A percentile compares a stretch with the other conserved stretches of the same genome.
phyloP scores from a whole-genome alignment of 1,140 invertebrate genomes.

The Cepaea nemoralis region DNA sequence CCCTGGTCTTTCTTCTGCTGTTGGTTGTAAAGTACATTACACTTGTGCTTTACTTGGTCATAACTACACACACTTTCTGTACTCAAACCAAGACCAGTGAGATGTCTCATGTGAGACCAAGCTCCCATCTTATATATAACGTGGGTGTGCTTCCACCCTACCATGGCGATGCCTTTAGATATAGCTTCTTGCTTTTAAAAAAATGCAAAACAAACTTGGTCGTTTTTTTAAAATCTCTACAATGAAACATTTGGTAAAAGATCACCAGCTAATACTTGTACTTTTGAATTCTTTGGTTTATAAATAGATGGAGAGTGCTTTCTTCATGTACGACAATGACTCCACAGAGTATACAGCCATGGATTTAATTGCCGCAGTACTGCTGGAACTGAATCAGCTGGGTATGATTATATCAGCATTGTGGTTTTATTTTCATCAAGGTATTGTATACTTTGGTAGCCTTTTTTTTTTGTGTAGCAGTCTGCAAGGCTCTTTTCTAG shows the following conservation, averaged over 20 bases:
- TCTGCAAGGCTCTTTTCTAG: background rate
- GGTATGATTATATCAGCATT: slow-evolving; percentile 40
- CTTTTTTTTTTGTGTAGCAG: background rate
- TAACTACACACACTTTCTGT: no score
- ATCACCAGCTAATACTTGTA: slow-evolving; percentile 31
- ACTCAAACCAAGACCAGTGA: no score
- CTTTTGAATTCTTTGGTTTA: slow-evolving; percentile 37
- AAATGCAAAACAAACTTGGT: background rate
- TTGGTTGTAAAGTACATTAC: no score
- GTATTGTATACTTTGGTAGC: slow-evolving; percentile 23
- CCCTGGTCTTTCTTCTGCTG: no score
- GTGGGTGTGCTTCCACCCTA: no score
- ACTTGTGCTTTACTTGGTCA: no score
- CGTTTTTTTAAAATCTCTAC: no score
- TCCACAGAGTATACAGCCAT: slow-evolving; percentile 17
- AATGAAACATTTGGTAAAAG: background rate
- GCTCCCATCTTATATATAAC: no score
- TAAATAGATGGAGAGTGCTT: slow-evolving; percentile 40
- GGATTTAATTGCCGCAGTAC: slow-evolving; percentile 25
- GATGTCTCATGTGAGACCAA: no score
- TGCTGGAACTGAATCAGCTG: slow-evolving; percentile 36
- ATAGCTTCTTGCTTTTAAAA: background rate
- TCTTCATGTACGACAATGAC: slow-evolving; percentile 37
- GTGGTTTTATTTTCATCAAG: slow-evolving; percentile 38
- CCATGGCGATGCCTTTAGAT: no score